Evolutionary conservation across 2,113 vertebrate genomes (phyloP).

Genomic region (Gambusia affinis): DNA sequence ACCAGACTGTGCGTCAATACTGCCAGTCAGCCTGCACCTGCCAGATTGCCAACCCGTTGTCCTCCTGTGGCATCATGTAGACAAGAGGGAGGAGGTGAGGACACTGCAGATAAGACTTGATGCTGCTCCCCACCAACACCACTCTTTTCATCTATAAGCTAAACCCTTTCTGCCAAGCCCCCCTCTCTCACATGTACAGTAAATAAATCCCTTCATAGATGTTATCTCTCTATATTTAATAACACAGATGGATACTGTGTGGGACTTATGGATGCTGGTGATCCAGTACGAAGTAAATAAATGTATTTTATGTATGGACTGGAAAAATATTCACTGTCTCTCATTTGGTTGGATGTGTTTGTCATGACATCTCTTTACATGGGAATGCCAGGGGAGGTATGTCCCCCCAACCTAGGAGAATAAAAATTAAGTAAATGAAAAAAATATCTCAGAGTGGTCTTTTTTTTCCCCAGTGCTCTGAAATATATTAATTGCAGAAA

Average conservation of each 20-base stretch:
- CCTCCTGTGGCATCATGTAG: slow-evolving; percentile 98
- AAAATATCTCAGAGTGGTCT: slow-evolving; percentile 48
- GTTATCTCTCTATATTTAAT: slow-evolving; percentile 83
- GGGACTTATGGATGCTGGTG: slow-evolving; percentile 73
- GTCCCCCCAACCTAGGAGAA: slow-evolving; percentile 78
- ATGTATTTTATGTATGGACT: slow-evolving; percentile 87
- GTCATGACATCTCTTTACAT: slow-evolving; percentile 84
- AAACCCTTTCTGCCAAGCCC: slow-evolving; percentile 37
- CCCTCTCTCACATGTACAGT: slow-evolving; percentile 51
- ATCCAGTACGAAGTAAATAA: slow-evolving; percentile 79
- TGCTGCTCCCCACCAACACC: slow-evolving; percentile 37
- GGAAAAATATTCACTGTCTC: slow-evolving; percentile 75
- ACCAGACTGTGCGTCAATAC: slow-evolving; percentile 99
- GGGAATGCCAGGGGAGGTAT: slow-evolving; percentile 81
- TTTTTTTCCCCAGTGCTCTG: neutral
- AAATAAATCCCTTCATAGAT: slow-evolving; percentile 76
- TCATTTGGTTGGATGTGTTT: slow-evolving; percentile 83
- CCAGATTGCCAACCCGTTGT: slow-evolving; percentile 94
- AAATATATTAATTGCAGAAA: neutral
- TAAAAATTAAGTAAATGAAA: slow-evolving; percentile 77
- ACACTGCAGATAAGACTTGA: slow-evolving; percentile 50
- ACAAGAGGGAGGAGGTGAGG: slow-evolving; percentile 34
- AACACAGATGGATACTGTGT: slow-evolving; percentile 81
- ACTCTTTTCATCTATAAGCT: slow-evolving; percentile 64
- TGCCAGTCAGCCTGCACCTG: slow-evolving; percentile 97